These are phyloP conservation scores for Leptogaster cylindrica DNA, from an alignment of 2,888 invertebrate genomes.

Conservation along the genomic window DNA sequence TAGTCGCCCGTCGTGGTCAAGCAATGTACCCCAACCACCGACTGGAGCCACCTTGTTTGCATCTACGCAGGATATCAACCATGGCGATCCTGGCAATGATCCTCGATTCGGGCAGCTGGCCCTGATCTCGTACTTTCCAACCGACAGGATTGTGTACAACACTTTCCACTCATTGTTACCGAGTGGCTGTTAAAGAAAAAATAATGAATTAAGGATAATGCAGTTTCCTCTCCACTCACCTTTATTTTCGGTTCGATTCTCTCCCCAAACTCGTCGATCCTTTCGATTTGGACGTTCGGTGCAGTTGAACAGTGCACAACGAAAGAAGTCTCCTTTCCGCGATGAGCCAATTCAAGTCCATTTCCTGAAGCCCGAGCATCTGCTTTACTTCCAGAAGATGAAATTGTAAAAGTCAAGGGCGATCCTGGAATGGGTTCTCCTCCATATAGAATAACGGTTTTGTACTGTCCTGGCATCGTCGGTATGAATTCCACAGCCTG, in stretches of 20 bases:
- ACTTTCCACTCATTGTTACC: constrained; percentile 85
- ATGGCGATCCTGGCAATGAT: constrained; percentile 78
- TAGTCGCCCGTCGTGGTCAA: constrained; percentile 76
- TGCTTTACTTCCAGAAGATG: constrained; percentile 65
- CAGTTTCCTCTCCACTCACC: constrained; percentile 43
- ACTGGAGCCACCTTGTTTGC: constrained; percentile 64
- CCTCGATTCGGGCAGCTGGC: constrained; percentile 71
- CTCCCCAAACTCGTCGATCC: constrained; percentile 59
- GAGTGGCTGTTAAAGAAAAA: constrained; percentile 55
- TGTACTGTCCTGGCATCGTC: constrained; percentile 74
- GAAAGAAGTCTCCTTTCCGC: constrained; percentile 75
- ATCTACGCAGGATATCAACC: constrained; percentile 69
- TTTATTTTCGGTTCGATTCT: constrained; percentile 62
- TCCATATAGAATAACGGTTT: constrained; percentile 73
- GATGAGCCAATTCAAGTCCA: constrained; percentile 72
- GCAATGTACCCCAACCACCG: constrained; percentile 86
- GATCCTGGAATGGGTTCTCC: constrained; percentile 67
- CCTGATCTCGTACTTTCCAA: constrained; percentile 89
- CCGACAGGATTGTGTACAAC: constrained; percentile 87
- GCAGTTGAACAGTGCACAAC: constrained; percentile 65
- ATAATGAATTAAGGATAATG: background rate
- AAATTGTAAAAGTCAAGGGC: constrained; percentile 67
- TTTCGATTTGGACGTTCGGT: constrained; percentile 71
- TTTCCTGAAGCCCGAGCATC: constrained; percentile 70
- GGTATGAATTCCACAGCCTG: constrained; percentile 85